phyloP scores from a whole-genome alignment of 2,888 invertebrate genomes.

The Cataglyphis cursor region DNA sequence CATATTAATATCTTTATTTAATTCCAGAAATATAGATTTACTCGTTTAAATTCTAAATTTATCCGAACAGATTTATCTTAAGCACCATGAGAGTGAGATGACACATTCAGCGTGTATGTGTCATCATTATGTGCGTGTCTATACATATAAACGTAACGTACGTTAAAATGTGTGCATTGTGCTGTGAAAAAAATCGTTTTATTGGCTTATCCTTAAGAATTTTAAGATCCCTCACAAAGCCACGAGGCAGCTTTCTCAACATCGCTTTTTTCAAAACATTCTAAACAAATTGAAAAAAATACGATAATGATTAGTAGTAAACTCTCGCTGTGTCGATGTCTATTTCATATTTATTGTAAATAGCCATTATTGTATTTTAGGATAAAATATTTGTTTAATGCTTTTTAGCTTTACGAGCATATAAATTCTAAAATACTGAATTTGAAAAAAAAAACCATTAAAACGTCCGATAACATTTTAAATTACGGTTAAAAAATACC shows the following conservation, averaged over 20 bases:
- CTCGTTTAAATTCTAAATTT: background rate
- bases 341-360: background rate
- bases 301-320: background rate
- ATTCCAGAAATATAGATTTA: background rate
- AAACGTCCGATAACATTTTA: background rate
- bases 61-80: background rate
- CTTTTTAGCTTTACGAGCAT: background rate
- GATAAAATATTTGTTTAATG: background rate
- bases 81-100: background rate
- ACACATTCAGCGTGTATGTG: background rate
- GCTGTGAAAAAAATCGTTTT: background rate
- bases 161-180: no score
- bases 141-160: background rate
- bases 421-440: background rate
- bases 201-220: no score
- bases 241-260: background rate
- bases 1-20: background rate
- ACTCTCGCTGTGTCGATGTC: background rate
- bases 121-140: background rate
- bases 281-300: background rate
- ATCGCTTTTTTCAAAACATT: background rate
- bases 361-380: background rate
- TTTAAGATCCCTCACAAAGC: background rate
- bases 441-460: background rate
- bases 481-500: background rate